Evolutionary conservation across 2,888 invertebrate genomes (phyloP), one percentile per base, ranked within the genome.

Genomic region (Orchesellides sinensis): DNA sequence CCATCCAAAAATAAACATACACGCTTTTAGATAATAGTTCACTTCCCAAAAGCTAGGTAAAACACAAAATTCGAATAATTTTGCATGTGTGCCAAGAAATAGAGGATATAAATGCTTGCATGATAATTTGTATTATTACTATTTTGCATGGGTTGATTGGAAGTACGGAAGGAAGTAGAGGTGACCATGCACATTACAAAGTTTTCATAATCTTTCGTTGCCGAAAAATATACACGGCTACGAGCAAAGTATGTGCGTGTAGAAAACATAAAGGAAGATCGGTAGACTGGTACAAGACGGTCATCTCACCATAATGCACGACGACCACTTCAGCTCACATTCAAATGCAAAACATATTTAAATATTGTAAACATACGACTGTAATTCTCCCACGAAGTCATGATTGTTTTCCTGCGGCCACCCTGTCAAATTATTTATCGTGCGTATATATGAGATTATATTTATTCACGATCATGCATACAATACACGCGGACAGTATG

Each of bases 181-280:
- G 68, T 59, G 78, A 70, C 70, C 70, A 78, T 78, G 78, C 63
- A 78, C 59, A 70, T 70, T 25, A n/a, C n/a, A n/a, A n/a, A n/a
- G 49, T 66, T 45, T 47, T 25, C 47, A 49, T 49, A 49, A 69
- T 69, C 32, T 52, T 40, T 23, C 19, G 35, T 4, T 17, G 32
- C 4, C 63, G 63, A 10, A 6, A 29, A 63, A 14, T 6, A 35
- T 17, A 56, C 35, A 8, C 12, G 8, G 17, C 12, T 52, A 17
- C 52, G 21, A 17, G 35, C 52, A 52, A 21, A 52, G 52, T 17
- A 52, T 21, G 52, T 21, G 52, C 19, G 52, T 52, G 59, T 27
- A 52, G 52, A 49, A 10, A 35, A 54, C n/a, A 49, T 12, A 14
- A 35, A n/a, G 56, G 35, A 70, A 56, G 54, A 27, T 54, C 19